Evolutionary conservation across 2,797 vertebrate genomes (phyloP), one percentile per base, ranked within the genome.

Genomic region (Prunella strophiata): DNA sequence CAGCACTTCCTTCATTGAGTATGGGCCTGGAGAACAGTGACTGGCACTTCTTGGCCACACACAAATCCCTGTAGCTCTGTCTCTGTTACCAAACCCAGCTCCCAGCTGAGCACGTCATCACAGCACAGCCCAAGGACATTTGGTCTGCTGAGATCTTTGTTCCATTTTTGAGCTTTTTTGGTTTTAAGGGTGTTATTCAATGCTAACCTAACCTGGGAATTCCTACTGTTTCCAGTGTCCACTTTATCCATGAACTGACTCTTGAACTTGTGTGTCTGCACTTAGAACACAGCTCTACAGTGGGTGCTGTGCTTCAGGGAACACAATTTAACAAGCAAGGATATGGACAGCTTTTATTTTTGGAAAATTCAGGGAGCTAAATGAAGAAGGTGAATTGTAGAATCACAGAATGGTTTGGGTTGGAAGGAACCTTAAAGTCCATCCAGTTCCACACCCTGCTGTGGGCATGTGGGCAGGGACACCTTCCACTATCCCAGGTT

Each of bases 401-500:
- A 58, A 23, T 34, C 72, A 27, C n/a, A 20, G 45, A 65, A 19
- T 71, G 25, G 10, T 51, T 89, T 83, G 25, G 29, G 11, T 45
- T 70, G n/a, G 36, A 71, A 83, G 10, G 20, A 25, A 30, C 8
- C 20, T 30, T 30, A 40, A 36, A 42, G 18, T 5, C 10, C 26
- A 54, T 36, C 55, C 5, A 3, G 12, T 42, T 16, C 40, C 32
- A 40, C 4, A 10, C 29, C n/a, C 21, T 67, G 21, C 40, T 15
- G 5, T 10, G 26, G 8, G 11, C 26, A 17, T 15, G 5, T 10
- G 26, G 8, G 11, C 26, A 17, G 42, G 26, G 36, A 74, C 21
- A 32, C 5, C 2, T 47, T 7, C 34, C 25, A 27, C 17, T 11
- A 0, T 2, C 8, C 34, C 40, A 73, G 14, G 25, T 0, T 40